Percentiles rank a stretch among this genome's conserved stretches.
Conservation (phyloP, 2,797 vertebrate genomes). For the Coregonus ussuriensis region DNA sequence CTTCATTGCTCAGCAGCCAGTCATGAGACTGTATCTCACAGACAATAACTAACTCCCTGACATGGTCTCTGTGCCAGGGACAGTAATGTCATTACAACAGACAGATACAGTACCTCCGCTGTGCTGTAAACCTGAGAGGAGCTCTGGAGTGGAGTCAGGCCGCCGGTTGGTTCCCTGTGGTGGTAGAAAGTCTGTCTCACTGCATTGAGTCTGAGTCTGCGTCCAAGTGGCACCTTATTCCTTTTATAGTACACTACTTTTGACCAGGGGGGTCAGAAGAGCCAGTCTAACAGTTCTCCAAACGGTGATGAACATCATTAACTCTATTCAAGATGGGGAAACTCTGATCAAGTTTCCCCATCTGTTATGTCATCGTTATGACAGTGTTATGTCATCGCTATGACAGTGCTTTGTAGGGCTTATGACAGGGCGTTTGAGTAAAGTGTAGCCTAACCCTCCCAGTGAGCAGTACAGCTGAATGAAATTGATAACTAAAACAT, state of each 20-base stretch:
- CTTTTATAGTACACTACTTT: background rate
- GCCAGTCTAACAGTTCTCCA: background rate
- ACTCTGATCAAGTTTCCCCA: background rate
- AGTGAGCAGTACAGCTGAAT: background rate
- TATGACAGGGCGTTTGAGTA: background rate
- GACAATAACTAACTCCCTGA: slow-evolving; percentile 6
- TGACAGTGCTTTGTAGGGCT: background rate
- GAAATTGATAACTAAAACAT: background rate
- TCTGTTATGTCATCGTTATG: background rate
- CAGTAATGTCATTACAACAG: slow-evolving; percentile 62
- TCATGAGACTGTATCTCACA: slow-evolving; percentile 63
- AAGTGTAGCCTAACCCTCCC: background rate
- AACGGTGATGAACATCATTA: background rate
- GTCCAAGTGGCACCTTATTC: background rate
- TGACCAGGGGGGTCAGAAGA: background rate
- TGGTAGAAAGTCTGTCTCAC: background rate
- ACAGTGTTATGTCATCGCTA: background rate
- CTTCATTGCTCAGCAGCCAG: slow-evolving; percentile 31
- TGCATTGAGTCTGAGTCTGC: too few relatives aligned
- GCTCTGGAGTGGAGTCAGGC: slow-evolving; percentile 6
- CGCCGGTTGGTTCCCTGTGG: background rate
- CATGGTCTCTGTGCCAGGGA: slow-evolving; percentile 18
- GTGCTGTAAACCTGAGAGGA: background rate
- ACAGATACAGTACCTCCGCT: slow-evolving; percentile 29
- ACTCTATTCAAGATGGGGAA: background rate